These are phyloP conservation scores for Python bivittatus DNA, from an alignment of 2,113 vertebrate genomes.

Conservation along the genomic window DNA sequence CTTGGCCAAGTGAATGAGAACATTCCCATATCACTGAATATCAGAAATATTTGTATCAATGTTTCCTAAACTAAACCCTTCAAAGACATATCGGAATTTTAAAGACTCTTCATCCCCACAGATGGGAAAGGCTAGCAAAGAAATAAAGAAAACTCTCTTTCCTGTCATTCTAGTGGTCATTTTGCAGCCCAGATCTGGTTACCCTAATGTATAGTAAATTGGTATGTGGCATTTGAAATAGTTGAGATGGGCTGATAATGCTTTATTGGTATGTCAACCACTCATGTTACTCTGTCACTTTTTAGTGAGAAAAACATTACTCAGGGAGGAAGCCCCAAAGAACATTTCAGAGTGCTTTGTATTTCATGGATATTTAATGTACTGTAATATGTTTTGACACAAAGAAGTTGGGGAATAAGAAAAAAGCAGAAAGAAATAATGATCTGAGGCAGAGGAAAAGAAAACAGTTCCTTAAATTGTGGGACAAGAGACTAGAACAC, in stretches of 20 bases:
- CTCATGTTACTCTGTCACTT: background rate
- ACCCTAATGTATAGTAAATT: background rate
- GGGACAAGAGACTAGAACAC: conserved; percentile 55
- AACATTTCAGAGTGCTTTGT: conserved; percentile 67
- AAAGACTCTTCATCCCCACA: background rate
- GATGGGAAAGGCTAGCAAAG: background rate
- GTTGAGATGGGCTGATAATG: background rate
- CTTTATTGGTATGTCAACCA: conserved; percentile 13
- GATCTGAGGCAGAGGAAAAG: conserved; percentile 62
- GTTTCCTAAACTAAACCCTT: background rate
- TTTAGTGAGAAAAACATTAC: background rate
- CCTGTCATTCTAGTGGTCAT: background rate
- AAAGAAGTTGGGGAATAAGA: conserved; percentile 66
- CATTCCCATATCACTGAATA: background rate
- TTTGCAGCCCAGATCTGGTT: background rate
- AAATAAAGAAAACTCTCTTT: background rate
- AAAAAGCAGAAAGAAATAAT: conserved; percentile 67
- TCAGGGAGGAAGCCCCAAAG: conserved; percentile 45
- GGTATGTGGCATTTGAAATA: background rate
- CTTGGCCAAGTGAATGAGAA: background rate
- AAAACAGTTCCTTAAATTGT: conserved; percentile 56
- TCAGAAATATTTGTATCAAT: background rate
- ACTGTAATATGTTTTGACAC: conserved; percentile 70
- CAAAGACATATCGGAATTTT: background rate
- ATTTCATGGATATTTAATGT: conserved; percentile 67